phyloP scores from a whole-genome alignment of 2,888 invertebrate genomes.

The Sepioteuthis lessoniana region DNA sequence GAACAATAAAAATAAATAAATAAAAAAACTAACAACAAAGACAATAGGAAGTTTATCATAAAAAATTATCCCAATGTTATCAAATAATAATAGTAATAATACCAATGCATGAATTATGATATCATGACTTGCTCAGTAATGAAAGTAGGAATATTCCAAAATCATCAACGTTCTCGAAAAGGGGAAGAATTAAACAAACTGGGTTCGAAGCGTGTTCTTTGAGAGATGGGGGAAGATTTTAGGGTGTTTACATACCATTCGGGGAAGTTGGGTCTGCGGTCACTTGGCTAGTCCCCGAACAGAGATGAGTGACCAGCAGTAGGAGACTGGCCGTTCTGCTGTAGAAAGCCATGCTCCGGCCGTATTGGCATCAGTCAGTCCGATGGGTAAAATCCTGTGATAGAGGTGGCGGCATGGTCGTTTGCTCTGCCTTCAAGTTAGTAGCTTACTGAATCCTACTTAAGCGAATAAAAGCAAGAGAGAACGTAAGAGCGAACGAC shows the following conservation, averaged over 20 bases:
- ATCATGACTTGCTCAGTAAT: not conserved
- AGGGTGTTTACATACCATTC: not conserved
- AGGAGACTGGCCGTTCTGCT: conserved; percentile 8
- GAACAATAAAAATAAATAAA: too few species aligned
- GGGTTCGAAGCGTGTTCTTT: not conserved
- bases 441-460: conserved; percentile 23
- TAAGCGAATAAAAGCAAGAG: not conserved
- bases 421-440: not conserved
- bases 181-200: not conserved
- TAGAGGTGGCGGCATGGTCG: not conserved
- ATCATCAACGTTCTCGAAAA: not conserved
- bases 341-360: conserved; percentile 33
- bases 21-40: too few species aligned
- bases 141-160: not conserved
- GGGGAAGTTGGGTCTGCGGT: conserved; percentile 20
- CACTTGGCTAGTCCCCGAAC: not conserved
- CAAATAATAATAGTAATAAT: not conserved
- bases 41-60: too few species aligned
- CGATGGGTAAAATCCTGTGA: not conserved
- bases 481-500: not conserved
- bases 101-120: not conserved
- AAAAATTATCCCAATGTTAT: not conserved
- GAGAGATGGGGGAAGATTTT: not conserved
- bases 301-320: not conserved
- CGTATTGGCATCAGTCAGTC: conserved; percentile 33